A percentile compares a stretch with the other conserved stretches of the same genome.
Evolutionary conservation across 2,888 invertebrate genomes (phyloP).

Genomic region (Ichneumoninae sp.): DNA sequence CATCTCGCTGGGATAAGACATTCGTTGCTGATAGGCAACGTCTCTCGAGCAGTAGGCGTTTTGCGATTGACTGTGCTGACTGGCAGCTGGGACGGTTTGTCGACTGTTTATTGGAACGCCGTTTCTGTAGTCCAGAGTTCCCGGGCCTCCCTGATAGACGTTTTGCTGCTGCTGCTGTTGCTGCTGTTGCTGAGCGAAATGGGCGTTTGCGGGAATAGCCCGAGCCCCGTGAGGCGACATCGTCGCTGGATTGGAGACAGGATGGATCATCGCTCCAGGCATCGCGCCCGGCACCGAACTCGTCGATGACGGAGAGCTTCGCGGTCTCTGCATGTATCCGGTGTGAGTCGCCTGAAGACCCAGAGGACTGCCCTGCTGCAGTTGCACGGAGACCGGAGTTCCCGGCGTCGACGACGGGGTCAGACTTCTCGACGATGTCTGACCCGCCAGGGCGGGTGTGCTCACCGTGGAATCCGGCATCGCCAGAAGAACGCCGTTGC

Average conservation of each 20-base stretch:
- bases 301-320: conserved; percentile 90
- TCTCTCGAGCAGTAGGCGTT: conserved; percentile 80
- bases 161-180: conserved; percentile 80
- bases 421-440: conserved; percentile 87
- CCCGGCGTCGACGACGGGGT: conserved; percentile 88
- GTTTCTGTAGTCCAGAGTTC: conserved; percentile 80
- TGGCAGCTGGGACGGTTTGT: conserved; percentile 74
- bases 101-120: conserved; percentile 74
- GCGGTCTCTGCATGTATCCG: conserved; percentile 87
- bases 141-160: conserved; percentile 77
- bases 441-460: conserved; percentile 80
- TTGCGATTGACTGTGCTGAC: conserved; percentile 77
- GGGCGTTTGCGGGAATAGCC: conserved; percentile 74
- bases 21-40: conserved; percentile 79
- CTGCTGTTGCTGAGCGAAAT: conserved; percentile 78
- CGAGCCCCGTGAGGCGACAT: conserved; percentile 78
- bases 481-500: conserved; percentile 82
- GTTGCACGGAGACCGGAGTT: conserved; percentile 87
- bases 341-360: conserved; percentile 83
- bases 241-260: conserved; percentile 82
- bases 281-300: conserved; percentile 86
- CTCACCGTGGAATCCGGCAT: conserved; percentile 86
- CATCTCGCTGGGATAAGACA: conserved; percentile 78
- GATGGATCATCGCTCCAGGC: conserved; percentile 85
- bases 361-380: conserved; percentile 87